Conservation (phyloP, 2,888 invertebrate genomes). For the Cataglyphis altisquamis region DNA sequence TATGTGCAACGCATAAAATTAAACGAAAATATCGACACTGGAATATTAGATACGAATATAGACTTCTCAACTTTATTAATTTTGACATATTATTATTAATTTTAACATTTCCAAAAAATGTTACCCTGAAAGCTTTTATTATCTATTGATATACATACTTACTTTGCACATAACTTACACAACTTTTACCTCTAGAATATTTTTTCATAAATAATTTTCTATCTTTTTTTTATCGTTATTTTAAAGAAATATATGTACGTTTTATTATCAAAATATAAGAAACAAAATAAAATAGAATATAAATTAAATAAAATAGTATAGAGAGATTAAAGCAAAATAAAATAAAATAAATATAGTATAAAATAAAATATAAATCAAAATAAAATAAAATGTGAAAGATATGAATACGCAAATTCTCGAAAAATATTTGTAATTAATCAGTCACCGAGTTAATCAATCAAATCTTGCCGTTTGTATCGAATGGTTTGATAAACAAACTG, state of each 20-base stretch:
- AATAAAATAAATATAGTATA: conserved; percentile 12
- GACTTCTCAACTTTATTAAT: background rate
- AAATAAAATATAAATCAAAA: background rate
- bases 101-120: background rate
- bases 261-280: conserved; percentile 14
- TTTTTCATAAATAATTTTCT: conserved; percentile 10
- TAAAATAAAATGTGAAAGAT: background rate
- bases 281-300: conserved; percentile 24
- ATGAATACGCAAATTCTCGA: background rate
- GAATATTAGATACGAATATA: background rate
- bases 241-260: background rate
- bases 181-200: background rate
- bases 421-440: conserved; percentile 17
- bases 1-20: background rate
- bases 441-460: conserved; percentile 14
- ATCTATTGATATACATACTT: background rate
- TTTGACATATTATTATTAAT: background rate
- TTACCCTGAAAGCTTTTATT: background rate
- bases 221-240: background rate
- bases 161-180: too few relatives aligned
- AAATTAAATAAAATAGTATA: background rate
- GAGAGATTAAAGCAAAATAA: conserved; percentile 6
- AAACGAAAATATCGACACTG: background rate
- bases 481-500: conserved; percentile 1
- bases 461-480: conserved; percentile 14